Evolutionary conservation across 2,797 vertebrate species (phyloP).

Genomic region (Luscinia megarhynchos): DNA sequence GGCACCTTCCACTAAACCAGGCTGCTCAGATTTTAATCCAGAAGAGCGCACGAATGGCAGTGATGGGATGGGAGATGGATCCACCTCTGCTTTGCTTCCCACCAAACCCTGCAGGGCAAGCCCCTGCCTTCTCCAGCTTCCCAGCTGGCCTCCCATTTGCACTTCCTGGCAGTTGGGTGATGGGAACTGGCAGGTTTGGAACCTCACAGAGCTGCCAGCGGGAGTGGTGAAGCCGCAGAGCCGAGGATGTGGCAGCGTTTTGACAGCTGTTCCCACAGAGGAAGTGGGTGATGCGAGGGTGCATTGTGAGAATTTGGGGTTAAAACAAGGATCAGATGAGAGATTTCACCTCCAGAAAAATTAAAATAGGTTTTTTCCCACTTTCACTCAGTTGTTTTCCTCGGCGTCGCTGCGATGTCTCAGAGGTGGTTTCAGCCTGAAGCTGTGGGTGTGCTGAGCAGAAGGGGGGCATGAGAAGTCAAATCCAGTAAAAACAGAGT

Average conservation of each 20-base stretch:
- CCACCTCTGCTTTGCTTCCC: neutral
- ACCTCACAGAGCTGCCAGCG: conserved; percentile 77
- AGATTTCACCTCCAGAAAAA: neutral
- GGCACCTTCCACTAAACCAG: neutral
- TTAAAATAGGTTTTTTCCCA: neutral
- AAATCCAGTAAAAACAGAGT: neutral
- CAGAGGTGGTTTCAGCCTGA: neutral
- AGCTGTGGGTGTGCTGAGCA: neutral
- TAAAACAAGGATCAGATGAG: neutral
- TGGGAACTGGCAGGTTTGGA: conserved; percentile 35
- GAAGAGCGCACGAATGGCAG: accelerated
- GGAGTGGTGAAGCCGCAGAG: conserved; percentile 79
- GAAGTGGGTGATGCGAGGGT: conserved; percentile 85
- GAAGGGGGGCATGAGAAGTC: neutral
- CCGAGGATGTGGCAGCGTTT: conserved; percentile 83
- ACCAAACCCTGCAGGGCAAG: neutral
- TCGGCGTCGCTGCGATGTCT: neutral
- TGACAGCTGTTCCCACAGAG: conserved; percentile 89
- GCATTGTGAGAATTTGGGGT: conserved; percentile 56
- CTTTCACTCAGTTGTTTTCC: neutral
- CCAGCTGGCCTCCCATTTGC: neutral
- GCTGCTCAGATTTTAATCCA: neutral
- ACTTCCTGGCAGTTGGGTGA: conserved; percentile 36
- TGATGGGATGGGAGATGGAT: neutral
- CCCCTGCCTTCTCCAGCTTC: neutral